A percentile compares a stretch with the other conserved stretches of the same genome.
phyloP scores from a whole-genome alignment of 2,113 vertebrate species.

The Pteropus alecto region DNA sequence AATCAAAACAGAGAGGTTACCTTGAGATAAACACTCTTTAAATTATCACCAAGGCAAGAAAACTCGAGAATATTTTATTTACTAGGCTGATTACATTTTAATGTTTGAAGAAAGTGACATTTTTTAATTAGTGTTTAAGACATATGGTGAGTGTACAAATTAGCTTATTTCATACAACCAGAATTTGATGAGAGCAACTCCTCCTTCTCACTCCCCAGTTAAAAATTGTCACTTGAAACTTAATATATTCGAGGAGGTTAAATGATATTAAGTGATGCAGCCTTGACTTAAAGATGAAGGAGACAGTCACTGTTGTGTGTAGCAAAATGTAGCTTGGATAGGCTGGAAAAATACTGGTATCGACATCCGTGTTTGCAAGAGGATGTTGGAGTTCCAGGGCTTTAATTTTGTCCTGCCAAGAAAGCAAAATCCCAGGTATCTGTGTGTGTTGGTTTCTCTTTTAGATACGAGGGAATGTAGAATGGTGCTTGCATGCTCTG shows the following conservation, averaged over 20 bases:
- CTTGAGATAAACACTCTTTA: slow-evolving; percentile 78
- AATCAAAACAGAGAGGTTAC: slow-evolving; percentile 78
- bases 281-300: slow-evolving; percentile 65
- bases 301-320: slow-evolving; percentile 19
- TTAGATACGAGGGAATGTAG: neutral
- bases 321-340: slow-evolving; percentile 22
- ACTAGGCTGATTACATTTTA: slow-evolving; percentile 83
- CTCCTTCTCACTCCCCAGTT: slow-evolving; percentile 81
- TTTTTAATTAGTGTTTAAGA: slow-evolving; percentile 87
- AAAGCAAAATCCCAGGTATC: slow-evolving; percentile 59
- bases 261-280: slow-evolving; percentile 74
- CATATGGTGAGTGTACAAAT: slow-evolving; percentile 86
- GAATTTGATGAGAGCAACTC: slow-evolving; percentile 84
- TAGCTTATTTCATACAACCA: slow-evolving; percentile 85
- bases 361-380: slow-evolving; percentile 42
- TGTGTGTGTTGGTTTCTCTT: slow-evolving; percentile 24
- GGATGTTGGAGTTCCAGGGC: slow-evolving; percentile 40
- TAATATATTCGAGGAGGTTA: slow-evolving; percentile 85
- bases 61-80: slow-evolving; percentile 82
- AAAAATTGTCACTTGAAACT: slow-evolving; percentile 85
- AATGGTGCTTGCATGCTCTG: neutral
- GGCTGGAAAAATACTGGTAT: slow-evolving; percentile 28
- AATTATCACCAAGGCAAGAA: slow-evolving; percentile 81
- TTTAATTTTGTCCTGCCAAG: slow-evolving; percentile 55
- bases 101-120: slow-evolving; percentile 85